Base-by-base conservation (phyloP, 2,888 invertebrate genomes). In the Erynnis tages region DNA sequence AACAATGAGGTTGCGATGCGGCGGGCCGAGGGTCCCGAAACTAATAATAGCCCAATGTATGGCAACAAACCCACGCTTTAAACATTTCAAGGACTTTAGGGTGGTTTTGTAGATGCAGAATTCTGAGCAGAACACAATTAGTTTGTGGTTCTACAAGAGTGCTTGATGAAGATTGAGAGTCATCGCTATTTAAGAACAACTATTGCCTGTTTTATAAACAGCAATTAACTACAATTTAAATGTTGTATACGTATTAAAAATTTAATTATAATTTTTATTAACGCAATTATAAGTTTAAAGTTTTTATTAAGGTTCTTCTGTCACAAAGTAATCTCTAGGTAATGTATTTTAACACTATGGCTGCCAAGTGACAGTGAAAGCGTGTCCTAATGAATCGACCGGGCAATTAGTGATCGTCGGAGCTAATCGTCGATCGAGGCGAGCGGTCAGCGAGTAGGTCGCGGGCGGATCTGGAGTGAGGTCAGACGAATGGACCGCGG, bases 331-430 rank as follows among this genome's bases (percentile, higher is more conserved):
- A n/a, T n/a, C n/a, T n/a, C n/a, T n/a, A n/a, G n/a, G n/a, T n/a
- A n/a, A n/a, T n/a, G n/a, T n/a, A n/a, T n/a, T n/a, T n/a, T n/a
- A n/a, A n/a, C n/a, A n/a, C n/a, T n/a, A n/a, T n/a, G n/a, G n/a
- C n/a, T n/a, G n/a, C n/a, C 7, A 16, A 44, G 19, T 47, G 53
- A 64, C 54, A 69, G 71, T 63, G 76, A 76, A 77, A 77, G 77
- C 69, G 62, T 66, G 60, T 66, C 70, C 62, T 44, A 50, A 49
- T 48, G 48, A 40, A 48, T 48, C 40, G 40, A 32, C 8, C 23
- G 38, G 14, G 23, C 48, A 48, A 48, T 47, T 47, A 47, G 37
- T 40, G 48, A 23, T 30, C 40, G 16, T 48, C 32, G 41, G 13
- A 49, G 34, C 32, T 41, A 49, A 49, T 49, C 49, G 41, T 49